phyloP scores from a whole-genome alignment of 2,888 invertebrate species.

The Augiades crinisus region DNA sequence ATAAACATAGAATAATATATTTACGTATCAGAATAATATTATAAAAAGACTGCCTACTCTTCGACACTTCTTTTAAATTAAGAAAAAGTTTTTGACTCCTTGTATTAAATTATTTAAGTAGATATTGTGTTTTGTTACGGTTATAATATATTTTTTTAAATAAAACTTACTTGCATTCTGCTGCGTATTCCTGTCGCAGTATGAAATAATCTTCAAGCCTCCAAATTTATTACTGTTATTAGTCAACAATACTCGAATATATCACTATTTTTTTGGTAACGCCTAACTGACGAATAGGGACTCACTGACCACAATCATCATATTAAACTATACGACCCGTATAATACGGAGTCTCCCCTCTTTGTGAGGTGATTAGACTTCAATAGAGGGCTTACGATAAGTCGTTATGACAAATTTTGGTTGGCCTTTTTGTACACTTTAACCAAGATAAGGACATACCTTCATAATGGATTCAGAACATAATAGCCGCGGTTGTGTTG shows the following conservation, averaged over 20 bases:
- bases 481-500: conserved; percentile 42
- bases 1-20: too few relatives aligned
- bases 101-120: too few relatives aligned
- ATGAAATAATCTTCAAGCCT: not conserved
- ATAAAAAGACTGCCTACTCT: too few relatives aligned
- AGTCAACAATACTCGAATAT: not conserved
- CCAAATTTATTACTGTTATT: not conserved
- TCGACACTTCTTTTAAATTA: too few relatives aligned
- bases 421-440: conserved; percentile 15
- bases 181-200: not conserved
- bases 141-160: not conserved
- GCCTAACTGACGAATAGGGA: conserved; percentile 50
- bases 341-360: conserved; percentile 63
- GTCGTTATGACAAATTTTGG: conserved; percentile 36
- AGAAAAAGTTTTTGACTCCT: too few relatives aligned
- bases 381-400: conserved; percentile 56
- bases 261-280: conserved; percentile 43
- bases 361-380: conserved; percentile 60
- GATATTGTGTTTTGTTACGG: too few relatives aligned
- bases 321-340: conserved; percentile 52
- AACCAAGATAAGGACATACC: conserved; percentile 11
- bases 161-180: conserved; percentile 18
- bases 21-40: too few relatives aligned
- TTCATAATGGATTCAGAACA: conserved; percentile 12
- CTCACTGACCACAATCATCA: conserved; percentile 60